Percentiles rank a stretch among this genome's conserved stretches.
Conservation (phyloP, 2,113 vertebrate species). For the Heterotilapia buettikoferi region DNA sequence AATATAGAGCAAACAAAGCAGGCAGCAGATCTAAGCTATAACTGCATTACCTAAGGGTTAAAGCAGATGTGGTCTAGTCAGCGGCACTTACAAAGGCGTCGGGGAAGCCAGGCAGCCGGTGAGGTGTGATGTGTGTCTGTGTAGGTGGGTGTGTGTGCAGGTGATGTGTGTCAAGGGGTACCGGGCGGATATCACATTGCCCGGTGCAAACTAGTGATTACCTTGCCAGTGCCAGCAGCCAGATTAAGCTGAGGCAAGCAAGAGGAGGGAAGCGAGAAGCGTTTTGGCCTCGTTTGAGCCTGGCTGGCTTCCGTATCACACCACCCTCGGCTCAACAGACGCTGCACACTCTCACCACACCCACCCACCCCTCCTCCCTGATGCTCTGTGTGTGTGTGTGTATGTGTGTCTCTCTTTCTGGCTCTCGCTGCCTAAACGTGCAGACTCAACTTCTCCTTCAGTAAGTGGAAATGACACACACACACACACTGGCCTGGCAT, state of each 20-base stretch:
- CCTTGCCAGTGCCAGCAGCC: constrained; percentile 53
- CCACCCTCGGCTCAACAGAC: constrained; percentile 75
- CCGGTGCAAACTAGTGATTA: constrained; percentile 63
- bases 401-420: background rate
- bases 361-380: constrained; percentile 14
- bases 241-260: constrained; percentile 74
- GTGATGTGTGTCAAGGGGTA: background rate
- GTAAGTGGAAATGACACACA: constrained; percentile 14
- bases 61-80: constrained; percentile 12
- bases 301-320: constrained; percentile 80
- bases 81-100: constrained; percentile 43
- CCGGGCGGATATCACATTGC: constrained; percentile 55
- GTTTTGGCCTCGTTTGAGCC: constrained; percentile 68
- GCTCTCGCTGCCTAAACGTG: background rate
- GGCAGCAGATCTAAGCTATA: background rate
- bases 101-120: background rate
- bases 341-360: constrained; percentile 56
- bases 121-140: constrained; percentile 4
- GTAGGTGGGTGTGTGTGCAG: background rate
- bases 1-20: background rate
- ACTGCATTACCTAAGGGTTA: background rate
- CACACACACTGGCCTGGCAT: background rate
- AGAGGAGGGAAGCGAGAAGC: constrained; percentile 38
- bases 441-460: constrained; percentile 29
- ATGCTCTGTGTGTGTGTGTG: background rate